Conservation (phyloP, 2,888 invertebrate genomes). For the Hemithea aestivaria region DNA sequence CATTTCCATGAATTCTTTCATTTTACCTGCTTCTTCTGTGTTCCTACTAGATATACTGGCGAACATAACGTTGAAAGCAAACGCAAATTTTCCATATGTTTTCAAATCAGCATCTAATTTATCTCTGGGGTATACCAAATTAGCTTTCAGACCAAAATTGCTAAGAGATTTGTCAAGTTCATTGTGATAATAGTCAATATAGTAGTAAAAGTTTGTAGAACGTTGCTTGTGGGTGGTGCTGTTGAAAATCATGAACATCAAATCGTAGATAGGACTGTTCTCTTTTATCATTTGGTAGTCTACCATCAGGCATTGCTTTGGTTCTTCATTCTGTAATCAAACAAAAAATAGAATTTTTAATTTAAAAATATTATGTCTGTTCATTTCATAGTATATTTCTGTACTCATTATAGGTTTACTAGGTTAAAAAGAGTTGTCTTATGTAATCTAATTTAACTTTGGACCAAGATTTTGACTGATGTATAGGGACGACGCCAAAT, state of each 20-base stretch:
- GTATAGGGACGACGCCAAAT: too few relatives aligned
- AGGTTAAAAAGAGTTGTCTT: too few relatives aligned
- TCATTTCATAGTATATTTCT: too few relatives aligned
- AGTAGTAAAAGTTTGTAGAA: constrained; percentile 29
- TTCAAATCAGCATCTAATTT: constrained; percentile 37
- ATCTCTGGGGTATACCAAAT: constrained; percentile 33
- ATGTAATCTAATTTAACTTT: too few relatives aligned
- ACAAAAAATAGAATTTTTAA: constrained; percentile 7
- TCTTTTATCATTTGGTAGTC: constrained; percentile 43
- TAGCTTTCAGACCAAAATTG: constrained; percentile 33
- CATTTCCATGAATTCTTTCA: constrained; percentile 7
- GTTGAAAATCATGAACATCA: constrained; percentile 41
- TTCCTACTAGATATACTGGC: constrained; percentile 26
- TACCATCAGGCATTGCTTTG: constrained; percentile 35
- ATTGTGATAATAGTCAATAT: constrained; percentile 27
- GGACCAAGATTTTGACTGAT: too few relatives aligned
- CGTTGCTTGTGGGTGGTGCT: constrained; percentile 41
- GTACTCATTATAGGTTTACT: too few relatives aligned
- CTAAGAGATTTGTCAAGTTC: constrained; percentile 34
- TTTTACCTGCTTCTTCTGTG: constrained; percentile 26
- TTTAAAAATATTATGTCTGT: too few relatives aligned
- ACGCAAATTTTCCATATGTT: constrained; percentile 27
- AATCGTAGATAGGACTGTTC: constrained; percentile 35
- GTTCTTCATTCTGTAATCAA: constrained; percentile 33
- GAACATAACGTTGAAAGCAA: constrained; percentile 25